A percentile compares a stretch with the other conserved stretches of the same genome.
Evolutionary conservation across 2,888 invertebrate species (phyloP).

Genomic region (Tachina fera): DNA sequence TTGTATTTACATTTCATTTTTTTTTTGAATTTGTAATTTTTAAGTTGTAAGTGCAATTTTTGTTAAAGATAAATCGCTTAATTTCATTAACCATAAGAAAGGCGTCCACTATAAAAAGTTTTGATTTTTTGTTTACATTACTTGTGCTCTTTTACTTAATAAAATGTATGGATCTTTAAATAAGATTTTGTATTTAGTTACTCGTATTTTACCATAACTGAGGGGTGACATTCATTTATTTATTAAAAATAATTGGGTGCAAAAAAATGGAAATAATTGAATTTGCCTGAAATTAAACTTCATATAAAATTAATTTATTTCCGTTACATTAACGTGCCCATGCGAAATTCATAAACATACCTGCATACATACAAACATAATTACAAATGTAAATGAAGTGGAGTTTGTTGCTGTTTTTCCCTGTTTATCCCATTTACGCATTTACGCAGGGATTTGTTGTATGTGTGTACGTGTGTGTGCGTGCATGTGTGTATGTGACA

Average conservation of each 20-base stretch:
- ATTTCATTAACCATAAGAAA: conserved; percentile 49
- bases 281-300: conserved; percentile 53
- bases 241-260: not conserved
- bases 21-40: too few species aligned
- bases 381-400: not conserved
- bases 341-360: conserved; percentile 19
- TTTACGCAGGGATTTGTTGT: conserved; percentile 28
- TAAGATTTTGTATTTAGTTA: conserved; percentile 2
- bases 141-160: not conserved
- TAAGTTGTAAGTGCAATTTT: not conserved
- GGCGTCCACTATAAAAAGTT: conserved; percentile 32
- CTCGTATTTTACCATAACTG: not conserved
- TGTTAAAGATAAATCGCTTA: conserved; percentile 47
- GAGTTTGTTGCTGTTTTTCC: conserved; percentile 14
- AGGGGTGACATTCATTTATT: conserved; percentile 20
- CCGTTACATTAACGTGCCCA: conserved; percentile 61
- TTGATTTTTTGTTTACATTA: not conserved
- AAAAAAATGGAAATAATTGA: conserved; percentile 38
- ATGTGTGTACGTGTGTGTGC: not conserved
- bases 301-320: conserved; percentile 66
- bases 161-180: not conserved
- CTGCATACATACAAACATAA: not conserved
- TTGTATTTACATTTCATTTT: too few species aligned
- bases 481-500: conserved; percentile 6
- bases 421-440: conserved; percentile 55